Base-by-base conservation (phyloP, 1,140 invertebrate species). In the Calycopis cecrops region DNA sequence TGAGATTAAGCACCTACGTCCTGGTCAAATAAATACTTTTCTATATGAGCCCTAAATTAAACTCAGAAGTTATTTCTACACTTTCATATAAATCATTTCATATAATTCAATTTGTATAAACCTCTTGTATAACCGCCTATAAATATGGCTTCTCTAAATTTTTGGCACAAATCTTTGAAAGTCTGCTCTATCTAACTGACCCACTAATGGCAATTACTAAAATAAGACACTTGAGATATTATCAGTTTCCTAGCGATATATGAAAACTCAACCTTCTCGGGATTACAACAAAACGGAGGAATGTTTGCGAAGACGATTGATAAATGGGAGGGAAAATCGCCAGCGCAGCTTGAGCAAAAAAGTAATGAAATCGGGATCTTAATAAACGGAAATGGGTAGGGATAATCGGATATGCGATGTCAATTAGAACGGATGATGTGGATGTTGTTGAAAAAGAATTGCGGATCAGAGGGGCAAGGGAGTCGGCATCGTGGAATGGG, bases 401-500 rank as follows among this genome's bases (percentile, higher is more conserved):
- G 21, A n/a, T n/a, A n/a, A n/a, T n/a, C n/a, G n/a, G 21, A 28
- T 28, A 28, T 28, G 6, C 21, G 21, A 28, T 6, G 21, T 53
- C 33, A 55, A 55, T 77, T 71, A 86, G 63, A 83, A 88, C 14
- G 81, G 83, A 50, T 86, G 83, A 59, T 87, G 84, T 14, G 85
- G 87, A 65, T 88, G 85, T 61, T 83, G 81, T 59, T 87, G 86
- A 57, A 88, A 80, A 48, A 87, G 77, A 47, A 88, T 76, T 52
- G 88, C 70, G 75, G 92, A 93, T 93, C 92, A 93, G 87, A 95
- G 92, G 14, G 92, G 92, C 61, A 88, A 47, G 11, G 84, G 80
- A 9, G 83, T 76, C 0, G 79, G 80, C 16, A 87, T 60, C 0
- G 83, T 76, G 9, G 85, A 74, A 53, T 83, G 74, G 28, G 84